phyloP scores from a whole-genome alignment of 2,797 vertebrate genomes.

The Echeneis naucrates region DNA sequence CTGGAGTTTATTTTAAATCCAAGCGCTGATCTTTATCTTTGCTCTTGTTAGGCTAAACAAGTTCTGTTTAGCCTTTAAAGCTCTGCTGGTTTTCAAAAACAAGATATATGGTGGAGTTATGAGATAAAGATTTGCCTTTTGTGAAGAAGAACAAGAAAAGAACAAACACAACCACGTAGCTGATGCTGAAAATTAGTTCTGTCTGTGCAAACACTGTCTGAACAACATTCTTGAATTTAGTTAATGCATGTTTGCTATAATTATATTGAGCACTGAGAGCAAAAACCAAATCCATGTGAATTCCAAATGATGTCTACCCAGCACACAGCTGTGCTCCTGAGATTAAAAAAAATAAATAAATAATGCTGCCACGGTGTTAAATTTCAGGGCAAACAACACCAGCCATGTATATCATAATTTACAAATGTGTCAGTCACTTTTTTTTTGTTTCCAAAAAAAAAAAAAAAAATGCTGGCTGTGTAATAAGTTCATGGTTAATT shows the following conservation, averaged over 20 bases:
- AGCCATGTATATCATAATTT: background rate
- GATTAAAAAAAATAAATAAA: too few species aligned
- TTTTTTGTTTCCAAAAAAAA: conserved; percentile 6
- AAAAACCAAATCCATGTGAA: background rate
- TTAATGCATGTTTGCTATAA: background rate
- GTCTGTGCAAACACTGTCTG: background rate
- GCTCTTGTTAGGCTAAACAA: conserved; percentile 23
- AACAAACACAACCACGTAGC: background rate
- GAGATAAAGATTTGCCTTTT: background rate
- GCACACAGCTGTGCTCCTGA: background rate
- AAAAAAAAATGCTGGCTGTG: conserved; percentile 1
- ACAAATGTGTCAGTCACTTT: conserved; percentile 5
- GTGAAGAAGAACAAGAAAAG: too few species aligned
- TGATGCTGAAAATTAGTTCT: background rate
- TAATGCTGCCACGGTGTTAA: conserved; percentile 11
- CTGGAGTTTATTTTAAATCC: conserved; percentile 42
- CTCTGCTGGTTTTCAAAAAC: conserved; percentile 15
- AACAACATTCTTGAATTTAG: background rate
- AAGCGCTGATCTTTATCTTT: conserved; percentile 30
- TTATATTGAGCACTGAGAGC: background rate
- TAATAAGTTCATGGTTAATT: background rate
- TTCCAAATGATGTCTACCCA: background rate
- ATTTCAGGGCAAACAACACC: conserved; percentile 10
- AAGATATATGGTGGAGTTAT: background rate
- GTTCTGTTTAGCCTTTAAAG: conserved; percentile 22